Evolutionary conservation across 2,888 invertebrate species (phyloP).

Genomic region (Stratiomys singularior): DNA sequence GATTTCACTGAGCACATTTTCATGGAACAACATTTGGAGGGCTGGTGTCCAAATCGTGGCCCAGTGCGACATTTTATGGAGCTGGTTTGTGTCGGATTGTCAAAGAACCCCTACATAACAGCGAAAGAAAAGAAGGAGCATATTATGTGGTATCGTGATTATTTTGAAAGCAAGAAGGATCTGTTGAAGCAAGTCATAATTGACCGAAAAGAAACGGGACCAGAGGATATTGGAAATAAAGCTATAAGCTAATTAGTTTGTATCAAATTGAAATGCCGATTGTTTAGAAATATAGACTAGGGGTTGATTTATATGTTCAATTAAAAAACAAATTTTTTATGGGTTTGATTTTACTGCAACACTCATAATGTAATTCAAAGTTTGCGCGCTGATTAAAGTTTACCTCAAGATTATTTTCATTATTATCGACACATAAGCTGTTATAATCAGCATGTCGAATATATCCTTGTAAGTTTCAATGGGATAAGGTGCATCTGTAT

Average conservation of each 20-base stretch:
- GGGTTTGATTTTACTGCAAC: too few relatives aligned
- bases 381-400: too few relatives aligned
- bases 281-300: too few relatives aligned
- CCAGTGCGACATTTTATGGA: slow-evolving; percentile 98
- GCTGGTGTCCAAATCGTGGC: slow-evolving; percentile 90
- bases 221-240: background rate
- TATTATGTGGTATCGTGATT: slow-evolving; percentile 91
- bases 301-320: too few relatives aligned
- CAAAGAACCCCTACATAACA: slow-evolving; percentile 92
- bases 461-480: too few relatives aligned
- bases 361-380: too few relatives aligned
- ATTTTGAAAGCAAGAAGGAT: slow-evolving; percentile 83
- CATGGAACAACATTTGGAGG: slow-evolving; percentile 84
- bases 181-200: slow-evolving; percentile 67
- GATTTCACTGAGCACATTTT: slow-evolving; percentile 96
- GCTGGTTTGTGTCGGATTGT: slow-evolving; percentile 89
- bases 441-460: too few relatives aligned
- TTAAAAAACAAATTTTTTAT: too few relatives aligned
- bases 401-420: too few relatives aligned
- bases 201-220: slow-evolving; percentile 2
- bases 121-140: slow-evolving; percentile 88
- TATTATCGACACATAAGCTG: too few relatives aligned
- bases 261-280: too few relatives aligned
- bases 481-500: too few relatives aligned
- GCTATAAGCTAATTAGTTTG: background rate